Evolutionary conservation across 53 echinoderm and acorn worm genomes (phyloP).

Genomic region (Patiria pectinifera): DNA sequence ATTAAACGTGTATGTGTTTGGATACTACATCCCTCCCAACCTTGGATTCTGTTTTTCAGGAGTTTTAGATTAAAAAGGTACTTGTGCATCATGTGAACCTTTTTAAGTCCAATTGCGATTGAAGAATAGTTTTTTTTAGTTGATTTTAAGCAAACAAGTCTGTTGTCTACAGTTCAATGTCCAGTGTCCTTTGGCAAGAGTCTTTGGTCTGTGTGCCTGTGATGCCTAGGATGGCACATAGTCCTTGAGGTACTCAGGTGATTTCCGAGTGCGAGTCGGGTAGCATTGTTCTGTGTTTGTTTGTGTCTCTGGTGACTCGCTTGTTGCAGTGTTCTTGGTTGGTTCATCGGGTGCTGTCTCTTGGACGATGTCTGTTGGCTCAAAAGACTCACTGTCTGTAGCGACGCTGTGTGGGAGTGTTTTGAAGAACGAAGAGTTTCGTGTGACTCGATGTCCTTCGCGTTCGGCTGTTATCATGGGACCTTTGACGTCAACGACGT

Average conservation of each 20-base stretch:
- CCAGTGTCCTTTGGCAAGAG: background rate
- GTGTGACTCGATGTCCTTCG: background rate
- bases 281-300: too few species aligned
- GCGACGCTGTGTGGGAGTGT: background rate
- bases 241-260: background rate
- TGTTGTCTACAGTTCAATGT: background rate
- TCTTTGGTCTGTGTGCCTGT: background rate
- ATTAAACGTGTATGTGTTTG: background rate
- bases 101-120: background rate
- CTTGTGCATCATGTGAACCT: background rate
- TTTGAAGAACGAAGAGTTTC: conserved; percentile 42
- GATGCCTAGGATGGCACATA: background rate
- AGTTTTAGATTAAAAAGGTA: background rate
- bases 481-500: conserved; percentile 44
- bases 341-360: background rate
- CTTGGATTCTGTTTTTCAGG: background rate
- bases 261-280: background rate
- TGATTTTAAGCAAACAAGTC: background rate
- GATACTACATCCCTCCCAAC: conserved; percentile 10
- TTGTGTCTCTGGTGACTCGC: background rate
- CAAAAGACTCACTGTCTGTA: background rate
- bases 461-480: conserved; percentile 45
- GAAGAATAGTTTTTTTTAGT: background rate
- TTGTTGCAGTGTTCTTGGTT: background rate
- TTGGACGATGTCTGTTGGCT: background rate